phyloP scores from a whole-genome alignment of 2,113 vertebrate species.

The Lates calcarifer region DNA sequence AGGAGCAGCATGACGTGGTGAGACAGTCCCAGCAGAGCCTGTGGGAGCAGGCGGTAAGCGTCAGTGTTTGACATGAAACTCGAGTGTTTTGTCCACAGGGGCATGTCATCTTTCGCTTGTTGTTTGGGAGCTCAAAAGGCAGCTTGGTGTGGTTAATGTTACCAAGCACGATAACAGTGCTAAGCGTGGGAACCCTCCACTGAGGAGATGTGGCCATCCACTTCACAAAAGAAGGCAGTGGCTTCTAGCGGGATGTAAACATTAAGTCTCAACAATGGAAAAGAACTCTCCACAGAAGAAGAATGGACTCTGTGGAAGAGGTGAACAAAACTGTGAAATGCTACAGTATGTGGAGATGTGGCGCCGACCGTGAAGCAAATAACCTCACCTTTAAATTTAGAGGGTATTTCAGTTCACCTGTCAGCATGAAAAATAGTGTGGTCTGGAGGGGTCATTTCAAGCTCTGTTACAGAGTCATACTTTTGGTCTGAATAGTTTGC shows the following conservation, averaged over 20 bases:
- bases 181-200: slow-evolving; percentile 59
- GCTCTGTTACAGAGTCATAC: slow-evolving; percentile 24
- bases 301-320: slow-evolving; percentile 28
- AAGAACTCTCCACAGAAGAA: slow-evolving; percentile 15
- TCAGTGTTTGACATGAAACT: slow-evolving; percentile 51
- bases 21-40: slow-evolving; percentile 44
- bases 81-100: slow-evolving; percentile 57
- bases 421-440: slow-evolving; percentile 59
- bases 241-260: slow-evolving; percentile 35
- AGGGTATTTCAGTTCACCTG: slow-evolving; percentile 39
- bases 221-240: slow-evolving; percentile 47
- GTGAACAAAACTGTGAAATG: slow-evolving; percentile 32
- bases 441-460: slow-evolving; percentile 16
- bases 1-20: slow-evolving; percentile 40
- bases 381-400: slow-evolving; percentile 57
- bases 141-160: slow-evolving; percentile 52
- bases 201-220: slow-evolving; percentile 29
- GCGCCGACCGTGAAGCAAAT: slow-evolving; percentile 34
- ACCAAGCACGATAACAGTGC: slow-evolving; percentile 37
- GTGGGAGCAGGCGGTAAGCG: slow-evolving; percentile 24
- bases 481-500: slow-evolving; percentile 37
- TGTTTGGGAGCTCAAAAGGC: slow-evolving; percentile 36
- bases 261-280: slow-evolving; percentile 37
- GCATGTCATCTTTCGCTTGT: slow-evolving; percentile 62
- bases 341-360: not conserved